phyloP scores from a whole-genome alignment of 2,797 vertebrate species.

The Hybognathus amarus region DNA sequence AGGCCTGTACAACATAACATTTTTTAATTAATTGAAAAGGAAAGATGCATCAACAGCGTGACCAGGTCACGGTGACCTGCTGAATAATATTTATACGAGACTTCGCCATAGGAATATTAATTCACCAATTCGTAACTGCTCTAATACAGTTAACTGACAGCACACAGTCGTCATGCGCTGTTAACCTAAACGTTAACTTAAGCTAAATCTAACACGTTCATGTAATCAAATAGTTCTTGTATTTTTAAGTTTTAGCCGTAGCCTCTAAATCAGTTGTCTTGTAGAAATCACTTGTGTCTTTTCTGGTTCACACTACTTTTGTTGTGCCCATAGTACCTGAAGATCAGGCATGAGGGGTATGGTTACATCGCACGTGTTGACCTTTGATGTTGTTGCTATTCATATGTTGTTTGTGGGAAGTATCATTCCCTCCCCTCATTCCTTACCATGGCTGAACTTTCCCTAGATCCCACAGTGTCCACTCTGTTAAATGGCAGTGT shows the following conservation, averaged over 20 bases:
- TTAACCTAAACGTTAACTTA: too few relatives aligned
- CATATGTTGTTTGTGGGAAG: constrained; percentile 23
- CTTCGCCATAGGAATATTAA: not conserved
- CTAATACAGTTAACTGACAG: not conserved
- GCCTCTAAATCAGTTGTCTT: not conserved
- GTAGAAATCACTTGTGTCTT: not conserved
- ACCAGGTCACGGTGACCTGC: too few relatives aligned
- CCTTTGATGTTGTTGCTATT: constrained; percentile 28
- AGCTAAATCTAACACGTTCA: not conserved
- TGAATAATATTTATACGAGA: not conserved
- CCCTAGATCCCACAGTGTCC: constrained; percentile 19
- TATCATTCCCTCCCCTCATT: not conserved
- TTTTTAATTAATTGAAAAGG: not conserved
- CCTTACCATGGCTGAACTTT: constrained; percentile 34
- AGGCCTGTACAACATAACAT: not conserved
- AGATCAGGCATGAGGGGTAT: not conserved
- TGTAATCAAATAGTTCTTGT: not conserved
- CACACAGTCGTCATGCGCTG: not conserved
- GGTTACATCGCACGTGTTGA: not conserved
- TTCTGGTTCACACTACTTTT: not conserved
- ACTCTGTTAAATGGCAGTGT: not conserved
- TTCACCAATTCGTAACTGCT: not conserved
- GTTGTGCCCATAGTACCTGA: not conserved
- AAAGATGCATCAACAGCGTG: not conserved
- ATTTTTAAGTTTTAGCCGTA: not conserved